Evolutionary conservation across 2,113 vertebrate species (phyloP), one percentile per base, ranked within the genome.

Genomic region (Gymnarchus niloticus): DNA sequence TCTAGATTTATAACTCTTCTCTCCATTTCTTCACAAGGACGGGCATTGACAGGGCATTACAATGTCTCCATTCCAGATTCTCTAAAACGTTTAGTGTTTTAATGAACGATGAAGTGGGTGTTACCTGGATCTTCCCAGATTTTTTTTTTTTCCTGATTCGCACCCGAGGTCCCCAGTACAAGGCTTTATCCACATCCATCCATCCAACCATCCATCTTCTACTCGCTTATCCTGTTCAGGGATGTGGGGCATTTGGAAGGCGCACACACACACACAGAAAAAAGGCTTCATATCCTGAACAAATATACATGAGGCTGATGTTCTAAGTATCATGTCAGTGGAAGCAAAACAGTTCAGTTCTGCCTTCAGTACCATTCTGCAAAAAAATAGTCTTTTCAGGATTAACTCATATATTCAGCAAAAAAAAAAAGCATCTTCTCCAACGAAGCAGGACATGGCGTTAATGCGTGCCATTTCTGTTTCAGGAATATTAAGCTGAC

Each of bases 341-440:
- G 33, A 41, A 73, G 65, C 19, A 17, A 28, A 73, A 73, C 65
- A 73, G 14, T 73, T 41, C 33, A n/a, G 5, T 73, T 41, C 65
- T 73, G 4, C 28, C 65, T 73, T 73, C 33, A 37, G 65, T 73
- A 33, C 41, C 65, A 73, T 73, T 73, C 33, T 73, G 65, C 65
- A 73, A 73, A 73, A 54, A 73, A 73, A 41, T n/a, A n/a, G n/a
- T 33, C 65, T 73, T 73, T 73, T 73, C 33, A 73, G 65, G 33
- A 73, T 33, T 73, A 73, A 73, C 41, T 73, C 6, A 73, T 33
- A 73, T 37, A 41, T 41, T 73, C 41, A 73, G 65, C 33, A 37
- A 33, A 73, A 73, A 33, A 73, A 73, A 41, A 21, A 73, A 5
- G 65, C 19, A 73, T 73, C 65, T 6, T 12, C 65, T 73, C 14